A percentile compares a stretch with the other conserved stretches of the same genome.
Conservation (phyloP, 2,113 vertebrate genomes). For the Gymnogyps californianus region DNA sequence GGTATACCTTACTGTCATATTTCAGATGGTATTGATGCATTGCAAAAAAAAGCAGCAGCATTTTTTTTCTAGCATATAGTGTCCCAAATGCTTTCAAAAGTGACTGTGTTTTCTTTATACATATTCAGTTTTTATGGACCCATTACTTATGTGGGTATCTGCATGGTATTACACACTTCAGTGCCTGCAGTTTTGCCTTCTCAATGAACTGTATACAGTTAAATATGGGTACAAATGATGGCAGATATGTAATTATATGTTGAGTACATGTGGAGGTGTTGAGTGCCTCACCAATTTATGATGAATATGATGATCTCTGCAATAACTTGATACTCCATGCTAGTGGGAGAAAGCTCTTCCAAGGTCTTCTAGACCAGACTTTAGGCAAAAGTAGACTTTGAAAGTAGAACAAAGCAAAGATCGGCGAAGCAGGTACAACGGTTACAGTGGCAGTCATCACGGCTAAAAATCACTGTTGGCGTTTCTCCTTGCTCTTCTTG, state of each 20-base stretch:
- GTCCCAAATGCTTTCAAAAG: neutral
- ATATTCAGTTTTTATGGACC: neutral
- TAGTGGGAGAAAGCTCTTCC: neutral
- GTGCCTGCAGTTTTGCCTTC: neutral
- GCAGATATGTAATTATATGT: neutral
- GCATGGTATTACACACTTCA: neutral
- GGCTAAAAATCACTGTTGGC: neutral
- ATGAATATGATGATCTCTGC: neutral
- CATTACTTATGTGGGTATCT: neutral
- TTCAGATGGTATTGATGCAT: neutral
- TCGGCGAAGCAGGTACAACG: neutral
- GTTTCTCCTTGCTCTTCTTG: neutral
- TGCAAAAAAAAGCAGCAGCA: neutral
- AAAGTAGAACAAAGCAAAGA: neutral
- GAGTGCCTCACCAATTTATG: neutral
- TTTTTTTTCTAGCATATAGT: neutral
- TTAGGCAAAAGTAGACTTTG: neutral
- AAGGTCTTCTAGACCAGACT: neutral
- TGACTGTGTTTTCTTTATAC: neutral
- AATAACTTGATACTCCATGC: neutral
- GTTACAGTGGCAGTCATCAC: neutral
- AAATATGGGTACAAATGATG: neutral
- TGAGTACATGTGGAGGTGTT: neutral
- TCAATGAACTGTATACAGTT: neutral
- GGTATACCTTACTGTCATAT: neutral